phyloP scores from a whole-genome alignment of 2,113 vertebrate species.

The Parus major region DNA sequence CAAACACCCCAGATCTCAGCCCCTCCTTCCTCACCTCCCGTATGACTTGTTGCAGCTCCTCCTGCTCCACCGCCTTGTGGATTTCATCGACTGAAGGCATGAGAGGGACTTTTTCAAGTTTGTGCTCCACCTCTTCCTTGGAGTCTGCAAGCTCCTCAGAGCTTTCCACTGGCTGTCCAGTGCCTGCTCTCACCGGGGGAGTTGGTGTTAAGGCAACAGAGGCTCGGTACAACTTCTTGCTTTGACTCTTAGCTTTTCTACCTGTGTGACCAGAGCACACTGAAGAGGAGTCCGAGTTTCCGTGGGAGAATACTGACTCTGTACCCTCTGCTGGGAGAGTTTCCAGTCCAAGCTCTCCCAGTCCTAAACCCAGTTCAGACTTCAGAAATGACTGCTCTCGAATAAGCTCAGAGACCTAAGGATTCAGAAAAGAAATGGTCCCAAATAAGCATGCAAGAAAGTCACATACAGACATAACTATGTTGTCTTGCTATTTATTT shows the following conservation, averaged over 20 bases:
- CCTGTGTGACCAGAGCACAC: conserved; percentile 79
- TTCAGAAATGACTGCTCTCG: conserved; percentile 90
- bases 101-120: conserved; percentile 29
- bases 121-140: conserved; percentile 56
- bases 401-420: conserved; percentile 89
- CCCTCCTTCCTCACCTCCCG: conserved; percentile 79
- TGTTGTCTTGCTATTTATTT: conserved; percentile 27
- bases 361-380: conserved; percentile 83
- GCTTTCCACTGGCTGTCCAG: conserved; percentile 59
- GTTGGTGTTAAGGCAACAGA: conserved; percentile 86
- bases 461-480: not conserved
- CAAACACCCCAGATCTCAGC: not conserved
- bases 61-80: conserved; percentile 70
- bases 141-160: conserved; percentile 48
- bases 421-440: conserved; percentile 34
- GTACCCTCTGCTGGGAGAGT: conserved; percentile 70
- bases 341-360: conserved; percentile 76
- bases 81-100: conserved; percentile 52
- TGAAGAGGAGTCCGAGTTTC: conserved; percentile 79
- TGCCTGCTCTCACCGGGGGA: conserved; percentile 75
- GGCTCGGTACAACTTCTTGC: conserved; percentile 81
- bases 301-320: conserved; percentile 76
- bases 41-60: conserved; percentile 88
- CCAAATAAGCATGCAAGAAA: not conserved
- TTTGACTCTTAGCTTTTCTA: conserved; percentile 65